A percentile compares a stretch with the other conserved stretches of the same genome.
Evolutionary conservation across 2,113 vertebrate species (phyloP).

Genomic region (Rhegmatorhina hoffmannsi): DNA sequence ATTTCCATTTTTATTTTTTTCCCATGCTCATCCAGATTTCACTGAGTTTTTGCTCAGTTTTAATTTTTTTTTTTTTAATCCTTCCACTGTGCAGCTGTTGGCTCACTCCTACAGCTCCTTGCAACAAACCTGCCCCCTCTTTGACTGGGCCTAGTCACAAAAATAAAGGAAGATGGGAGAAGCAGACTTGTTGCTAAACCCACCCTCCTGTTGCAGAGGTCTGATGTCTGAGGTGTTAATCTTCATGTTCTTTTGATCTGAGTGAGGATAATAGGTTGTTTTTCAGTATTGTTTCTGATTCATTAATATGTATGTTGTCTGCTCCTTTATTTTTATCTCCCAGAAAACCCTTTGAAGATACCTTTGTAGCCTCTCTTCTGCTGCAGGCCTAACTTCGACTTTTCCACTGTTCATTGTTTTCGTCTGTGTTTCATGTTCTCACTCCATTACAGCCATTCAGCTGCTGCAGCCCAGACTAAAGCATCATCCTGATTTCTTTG

Average conservation of each 20-base stretch:
- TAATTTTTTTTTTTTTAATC: neutral
- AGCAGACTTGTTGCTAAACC: slow-evolving; percentile 3
- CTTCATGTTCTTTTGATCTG: slow-evolving; percentile 70
- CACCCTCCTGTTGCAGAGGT: neutral
- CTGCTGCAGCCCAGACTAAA: neutral
- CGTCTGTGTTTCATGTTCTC: slow-evolving; percentile 5
- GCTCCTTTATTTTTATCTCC: neutral
- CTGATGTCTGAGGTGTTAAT: slow-evolving; percentile 66
- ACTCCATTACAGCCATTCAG: neutral
- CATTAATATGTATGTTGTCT: slow-evolving; percentile 72
- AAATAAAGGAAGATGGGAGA: neutral
- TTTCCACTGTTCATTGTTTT: slow-evolving; percentile 40
- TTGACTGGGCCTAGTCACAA: neutral
- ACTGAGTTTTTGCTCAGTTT: neutral
- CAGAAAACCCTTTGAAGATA: slow-evolving; percentile 67
- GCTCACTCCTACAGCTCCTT: neutral
- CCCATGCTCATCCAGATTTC: neutral
- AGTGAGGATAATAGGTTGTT: slow-evolving; percentile 68
- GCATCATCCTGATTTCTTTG: neutral
- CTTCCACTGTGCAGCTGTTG: neutral
- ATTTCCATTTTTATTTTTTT: neutral
- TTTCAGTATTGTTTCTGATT: slow-evolving; percentile 69
- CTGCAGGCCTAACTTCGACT: slow-evolving; percentile 65
- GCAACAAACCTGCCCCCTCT: neutral
- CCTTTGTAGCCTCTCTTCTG: slow-evolving; percentile 57